Conservation (phyloP, 2,888 invertebrate genomes). For the Lasioglossum morio region DNA sequence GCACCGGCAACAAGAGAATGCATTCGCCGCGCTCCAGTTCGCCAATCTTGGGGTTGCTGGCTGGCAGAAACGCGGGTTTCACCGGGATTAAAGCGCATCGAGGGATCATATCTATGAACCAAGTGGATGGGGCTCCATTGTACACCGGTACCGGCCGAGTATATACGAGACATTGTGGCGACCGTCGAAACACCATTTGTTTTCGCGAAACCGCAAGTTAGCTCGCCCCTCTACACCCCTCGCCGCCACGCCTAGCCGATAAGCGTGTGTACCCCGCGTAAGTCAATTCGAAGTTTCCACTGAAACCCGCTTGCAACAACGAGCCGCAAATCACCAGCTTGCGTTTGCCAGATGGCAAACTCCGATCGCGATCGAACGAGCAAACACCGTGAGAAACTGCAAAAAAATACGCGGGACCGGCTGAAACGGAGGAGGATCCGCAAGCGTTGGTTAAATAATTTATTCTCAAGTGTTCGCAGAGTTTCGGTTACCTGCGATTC, state of each 20-base stretch:
- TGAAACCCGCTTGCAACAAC: conserved; percentile 34
- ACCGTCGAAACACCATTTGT: conserved; percentile 62
- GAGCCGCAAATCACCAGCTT: conserved; percentile 43
- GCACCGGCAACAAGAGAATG: conserved; percentile 61
- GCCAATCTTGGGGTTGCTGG: conserved; percentile 40
- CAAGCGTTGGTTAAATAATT: neutral
- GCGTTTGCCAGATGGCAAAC: conserved; percentile 31
- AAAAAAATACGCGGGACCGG: neutral
- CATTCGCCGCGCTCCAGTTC: conserved; percentile 55
- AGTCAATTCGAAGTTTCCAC: conserved; percentile 65
- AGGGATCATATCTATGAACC: conserved; percentile 67
- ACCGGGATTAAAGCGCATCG: conserved; percentile 71
- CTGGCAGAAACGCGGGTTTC: conserved; percentile 54
- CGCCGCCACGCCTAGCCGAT: neutral
- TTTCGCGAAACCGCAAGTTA: conserved; percentile 57
- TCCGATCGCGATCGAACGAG: conserved; percentile 37
- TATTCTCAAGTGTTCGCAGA: neutral
- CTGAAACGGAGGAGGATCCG: neutral
- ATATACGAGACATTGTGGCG: conserved; percentile 57
- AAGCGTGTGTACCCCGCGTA: conserved; percentile 37
- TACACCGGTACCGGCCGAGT: conserved; percentile 44
- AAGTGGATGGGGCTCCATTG: conserved; percentile 61
- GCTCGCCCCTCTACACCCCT: neutral
- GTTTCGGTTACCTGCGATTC: neutral
- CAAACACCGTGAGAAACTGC: neutral